Base-by-base conservation (phyloP, 1,140 invertebrate species). In the Drosophila nikananu region DNA sequence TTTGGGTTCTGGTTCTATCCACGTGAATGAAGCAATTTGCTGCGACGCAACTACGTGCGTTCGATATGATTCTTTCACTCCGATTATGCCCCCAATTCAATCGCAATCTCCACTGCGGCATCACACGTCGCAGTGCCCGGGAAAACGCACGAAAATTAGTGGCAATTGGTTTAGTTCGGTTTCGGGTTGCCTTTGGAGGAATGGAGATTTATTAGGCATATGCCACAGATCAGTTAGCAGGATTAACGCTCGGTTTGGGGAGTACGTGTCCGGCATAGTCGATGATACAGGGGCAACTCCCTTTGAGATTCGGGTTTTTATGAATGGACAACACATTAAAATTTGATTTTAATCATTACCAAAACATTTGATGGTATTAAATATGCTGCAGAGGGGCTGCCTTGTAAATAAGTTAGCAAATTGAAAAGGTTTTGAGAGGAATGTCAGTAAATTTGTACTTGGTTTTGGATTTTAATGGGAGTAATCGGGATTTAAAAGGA, bases 121-220 rank as follows among this genome's bases (percentile, higher is more conserved):
- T 86, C 83, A 72, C 83, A 86, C 83, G 81, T 70, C 75, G 71
- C 67, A 15, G 39, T 59, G 84, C 51, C 54, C 83, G 77, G 89
- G 62, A 87, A 87, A 87, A 87, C 83, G 83, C 83, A 89, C 67
- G 35, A 87, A 89, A 87, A 87, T 87, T 87, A 87, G 83, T 84
- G 48, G 73, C 84, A 87, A 87, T 87, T 89, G 84, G 81, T 77
- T 81, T 59, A 62, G 55, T 52, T 68, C 37, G 32, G 27, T 42
- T 73, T 32, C n/a, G n/a, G 37, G 35, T 23, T 73, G 51, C 49
- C 19, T 32, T 32, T 41, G 32, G 7, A 35, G 57, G 68, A 77
- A 83, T 89, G 77, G 64, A 87, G 84, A 87, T 87, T 87, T 87
- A 87, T 87, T 87, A 81, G 81, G 68, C 84, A 90, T 87, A 87